Percentiles rank a stretch among this genome's conserved stretches.
Evolutionary conservation across 2,888 invertebrate genomes (phyloP).

Genomic region (Callyntrura sp.): DNA sequence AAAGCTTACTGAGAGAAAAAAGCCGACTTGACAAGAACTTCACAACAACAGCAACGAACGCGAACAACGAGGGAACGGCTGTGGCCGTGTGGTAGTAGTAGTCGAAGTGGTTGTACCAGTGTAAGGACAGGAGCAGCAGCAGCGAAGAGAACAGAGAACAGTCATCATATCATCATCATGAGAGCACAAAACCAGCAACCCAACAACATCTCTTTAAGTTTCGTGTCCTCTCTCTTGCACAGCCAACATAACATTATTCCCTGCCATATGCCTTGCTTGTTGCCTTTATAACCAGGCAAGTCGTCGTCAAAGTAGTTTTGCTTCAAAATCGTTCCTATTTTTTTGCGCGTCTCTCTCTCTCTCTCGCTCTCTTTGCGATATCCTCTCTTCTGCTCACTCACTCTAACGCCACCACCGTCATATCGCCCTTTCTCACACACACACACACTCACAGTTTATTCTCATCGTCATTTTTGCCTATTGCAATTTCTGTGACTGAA

Average conservation of each 20-base stretch:
- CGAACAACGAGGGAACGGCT: too few relatives aligned
- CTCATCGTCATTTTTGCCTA: conserved; percentile 36
- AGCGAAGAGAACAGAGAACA: conserved; percentile 31
- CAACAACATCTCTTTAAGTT: conserved; percentile 47
- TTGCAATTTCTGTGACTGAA: conserved; percentile 5
- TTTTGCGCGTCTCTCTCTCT: conserved; percentile 21
- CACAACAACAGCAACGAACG: conserved; percentile 43
- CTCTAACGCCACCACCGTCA: conserved; percentile 39
- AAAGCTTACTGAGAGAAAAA: conserved; percentile 81
- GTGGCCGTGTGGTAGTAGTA: too few relatives aligned
- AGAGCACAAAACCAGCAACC: conserved; percentile 42
- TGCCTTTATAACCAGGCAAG: conserved; percentile 18
- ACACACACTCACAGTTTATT: conserved; percentile 19
- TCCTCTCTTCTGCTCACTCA: conserved; percentile 59
- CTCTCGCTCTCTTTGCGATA: neutral
- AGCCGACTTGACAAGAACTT: conserved; percentile 81
- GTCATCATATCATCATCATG: conserved; percentile 50
- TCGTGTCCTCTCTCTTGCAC: conserved; percentile 22
- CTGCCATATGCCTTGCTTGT: conserved; percentile 35
- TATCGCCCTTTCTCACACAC: neutral
- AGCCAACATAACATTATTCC: conserved; percentile 38
- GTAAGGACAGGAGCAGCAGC: neutral
- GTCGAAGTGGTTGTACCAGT: neutral
- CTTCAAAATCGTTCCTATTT: conserved; percentile 50
- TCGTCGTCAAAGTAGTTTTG: neutral